Evolutionary conservation across 2,113 vertebrate species (phyloP).

Genomic region (Megaceryle torquata): DNA sequence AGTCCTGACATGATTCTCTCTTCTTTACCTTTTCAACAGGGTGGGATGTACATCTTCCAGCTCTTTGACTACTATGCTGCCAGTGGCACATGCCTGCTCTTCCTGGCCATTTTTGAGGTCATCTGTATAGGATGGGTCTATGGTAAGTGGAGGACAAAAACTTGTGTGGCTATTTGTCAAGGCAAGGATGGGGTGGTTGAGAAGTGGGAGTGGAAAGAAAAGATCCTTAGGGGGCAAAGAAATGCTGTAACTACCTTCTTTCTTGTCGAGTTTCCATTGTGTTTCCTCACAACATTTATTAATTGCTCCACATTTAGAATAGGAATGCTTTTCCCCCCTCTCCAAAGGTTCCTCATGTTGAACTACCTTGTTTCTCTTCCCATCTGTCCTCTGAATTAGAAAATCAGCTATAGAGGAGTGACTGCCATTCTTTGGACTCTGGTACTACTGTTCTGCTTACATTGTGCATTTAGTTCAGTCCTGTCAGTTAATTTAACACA

Average conservation of each 20-base stretch:
- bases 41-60: constrained; percentile 95
- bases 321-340: not conserved
- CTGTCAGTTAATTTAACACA: not conserved
- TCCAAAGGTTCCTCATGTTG: not conserved
- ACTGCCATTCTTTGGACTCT: not conserved
- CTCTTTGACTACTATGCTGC: constrained; percentile 93
- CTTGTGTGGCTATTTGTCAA: not conserved
- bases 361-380: not conserved
- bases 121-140: constrained; percentile 90
- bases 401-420: not conserved
- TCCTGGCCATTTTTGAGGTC: constrained; percentile 87
- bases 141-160: constrained; percentile 76
- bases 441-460: not conserved
- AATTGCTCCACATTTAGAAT: not conserved
- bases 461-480: not conserved
- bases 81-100: constrained; percentile 91
- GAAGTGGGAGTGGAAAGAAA: not conserved
- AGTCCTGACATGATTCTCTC: not conserved
- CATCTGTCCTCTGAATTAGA: not conserved
- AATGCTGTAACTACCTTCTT: not conserved
- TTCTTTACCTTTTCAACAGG: constrained; percentile 69
- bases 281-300: not conserved
- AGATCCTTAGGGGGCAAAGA: not conserved
- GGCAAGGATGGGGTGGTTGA: not conserved
- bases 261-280: not conserved